Evolutionary conservation across 2,113 vertebrate genomes (phyloP).

Genomic region (Haplochromis vanheusdeni): DNA sequence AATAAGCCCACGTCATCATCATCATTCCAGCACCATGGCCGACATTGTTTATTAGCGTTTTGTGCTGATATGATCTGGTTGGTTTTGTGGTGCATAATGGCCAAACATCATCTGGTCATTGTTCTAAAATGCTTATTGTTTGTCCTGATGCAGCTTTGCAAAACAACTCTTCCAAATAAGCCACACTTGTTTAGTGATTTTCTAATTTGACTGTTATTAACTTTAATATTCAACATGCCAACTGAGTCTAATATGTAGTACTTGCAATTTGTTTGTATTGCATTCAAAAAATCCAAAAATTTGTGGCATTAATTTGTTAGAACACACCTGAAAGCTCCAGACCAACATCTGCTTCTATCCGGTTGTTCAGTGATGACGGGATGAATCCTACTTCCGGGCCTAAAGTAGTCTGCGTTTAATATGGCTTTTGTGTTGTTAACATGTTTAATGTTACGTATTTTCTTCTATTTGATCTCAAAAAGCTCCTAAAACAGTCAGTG

Average conservation of each 20-base stretch:
- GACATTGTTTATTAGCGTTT: fast-evolving
- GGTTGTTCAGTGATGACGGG: no score
- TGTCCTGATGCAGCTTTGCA: background rate
- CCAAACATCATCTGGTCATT: background rate
- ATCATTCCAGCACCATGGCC: fast-evolving
- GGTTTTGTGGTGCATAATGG: background rate
- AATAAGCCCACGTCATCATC: background rate
- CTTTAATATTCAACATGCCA: background rate
- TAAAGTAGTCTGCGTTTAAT: no score
- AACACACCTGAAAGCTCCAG: background rate
- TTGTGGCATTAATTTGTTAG: background rate
- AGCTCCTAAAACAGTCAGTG: no score
- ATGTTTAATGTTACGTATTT: no score
- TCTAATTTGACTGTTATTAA: background rate
- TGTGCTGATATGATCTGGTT: background rate
- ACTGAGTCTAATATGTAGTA: background rate
- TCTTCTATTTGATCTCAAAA: no score
- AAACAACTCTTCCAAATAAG: background rate
- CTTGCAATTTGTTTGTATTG: background rate
- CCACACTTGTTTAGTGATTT: background rate
- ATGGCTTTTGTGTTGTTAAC: no score
- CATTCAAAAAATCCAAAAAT: fast-evolving
- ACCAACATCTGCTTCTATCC: background rate
- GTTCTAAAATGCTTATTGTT: background rate
- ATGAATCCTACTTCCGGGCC: no score